Evolutionary conservation across 2,888 invertebrate species (phyloP).

Genomic region (Andrena dorsata): DNA sequence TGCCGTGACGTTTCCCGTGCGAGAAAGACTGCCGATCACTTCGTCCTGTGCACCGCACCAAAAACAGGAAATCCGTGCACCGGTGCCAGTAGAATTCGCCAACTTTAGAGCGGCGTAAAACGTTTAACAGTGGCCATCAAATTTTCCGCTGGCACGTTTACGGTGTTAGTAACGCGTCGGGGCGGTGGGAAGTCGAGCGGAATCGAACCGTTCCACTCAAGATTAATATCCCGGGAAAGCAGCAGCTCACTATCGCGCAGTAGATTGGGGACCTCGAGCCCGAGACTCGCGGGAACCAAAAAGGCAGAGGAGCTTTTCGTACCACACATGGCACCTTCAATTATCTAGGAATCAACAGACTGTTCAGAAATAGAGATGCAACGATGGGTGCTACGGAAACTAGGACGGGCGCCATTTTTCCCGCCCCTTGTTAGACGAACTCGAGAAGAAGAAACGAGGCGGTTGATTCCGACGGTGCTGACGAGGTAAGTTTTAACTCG

Average conservation of each 20-base stretch:
- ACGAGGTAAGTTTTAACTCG: neutral
- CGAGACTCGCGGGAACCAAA: neutral
- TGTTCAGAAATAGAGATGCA: too few relatives aligned
- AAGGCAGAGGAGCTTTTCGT: neutral
- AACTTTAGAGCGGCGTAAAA: slow-evolving; percentile 50
- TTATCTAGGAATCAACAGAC: neutral
- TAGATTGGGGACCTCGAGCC: neutral
- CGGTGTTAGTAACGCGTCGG: slow-evolving; percentile 15
- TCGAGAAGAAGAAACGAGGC: neutral
- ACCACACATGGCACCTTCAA: too few relatives aligned
- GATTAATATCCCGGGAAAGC: slow-evolving; percentile 24
- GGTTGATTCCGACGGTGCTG: too few relatives aligned
- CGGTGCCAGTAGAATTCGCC: slow-evolving; percentile 18
- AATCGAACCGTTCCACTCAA: slow-evolving; percentile 22
- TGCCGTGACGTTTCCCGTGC: neutral
- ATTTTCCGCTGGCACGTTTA: slow-evolving; percentile 51
- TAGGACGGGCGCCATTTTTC: neutral
- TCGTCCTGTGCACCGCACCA: neutral
- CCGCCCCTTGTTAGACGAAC: neutral
- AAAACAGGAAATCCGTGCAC: slow-evolving; percentile 34
- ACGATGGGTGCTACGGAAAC: neutral
- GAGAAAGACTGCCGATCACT: neutral
- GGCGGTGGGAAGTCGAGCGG: slow-evolving; percentile 13
- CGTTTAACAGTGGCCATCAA: slow-evolving; percentile 49
- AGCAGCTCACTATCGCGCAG: neutral